Conservation (phyloP, 2,113 vertebrate species). For the Aythya baeri region DNA sequence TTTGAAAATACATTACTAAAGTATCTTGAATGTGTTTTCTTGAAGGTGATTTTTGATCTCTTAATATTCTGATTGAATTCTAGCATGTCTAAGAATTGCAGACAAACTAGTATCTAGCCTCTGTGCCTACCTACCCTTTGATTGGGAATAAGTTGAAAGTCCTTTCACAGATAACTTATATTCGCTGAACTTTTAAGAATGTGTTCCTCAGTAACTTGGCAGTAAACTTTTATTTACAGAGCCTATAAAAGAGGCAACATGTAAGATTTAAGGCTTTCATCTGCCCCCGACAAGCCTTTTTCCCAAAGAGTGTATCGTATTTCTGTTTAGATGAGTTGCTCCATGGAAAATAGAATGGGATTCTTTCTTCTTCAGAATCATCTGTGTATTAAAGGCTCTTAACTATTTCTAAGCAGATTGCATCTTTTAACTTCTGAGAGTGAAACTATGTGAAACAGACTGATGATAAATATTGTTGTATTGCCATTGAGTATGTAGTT, state of each 20-base stretch:
- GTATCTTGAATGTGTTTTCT: background rate
- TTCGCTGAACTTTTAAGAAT: background rate
- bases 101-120: background rate
- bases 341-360: background rate
- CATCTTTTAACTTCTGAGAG: background rate
- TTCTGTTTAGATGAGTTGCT: background rate
- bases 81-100: background rate
- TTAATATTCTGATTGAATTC: background rate
- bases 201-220: background rate
- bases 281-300: background rate
- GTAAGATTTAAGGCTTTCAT: background rate
- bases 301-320: background rate
- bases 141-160: background rate
- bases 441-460: background rate
- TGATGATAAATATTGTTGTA: background rate
- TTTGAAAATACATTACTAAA: background rate
- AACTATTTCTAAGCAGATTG: background rate
- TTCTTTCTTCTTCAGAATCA: background rate
- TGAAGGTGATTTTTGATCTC: background rate
- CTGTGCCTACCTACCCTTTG: background rate
- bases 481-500: background rate
- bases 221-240: background rate
- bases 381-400: background rate
- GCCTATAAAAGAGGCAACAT: background rate
- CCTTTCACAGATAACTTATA: background rate